A percentile compares a stretch with the other conserved stretches of the same genome.
Evolutionary conservation across 1,140 invertebrate genomes (phyloP).

Genomic region (Caerostris extrusa): DNA sequence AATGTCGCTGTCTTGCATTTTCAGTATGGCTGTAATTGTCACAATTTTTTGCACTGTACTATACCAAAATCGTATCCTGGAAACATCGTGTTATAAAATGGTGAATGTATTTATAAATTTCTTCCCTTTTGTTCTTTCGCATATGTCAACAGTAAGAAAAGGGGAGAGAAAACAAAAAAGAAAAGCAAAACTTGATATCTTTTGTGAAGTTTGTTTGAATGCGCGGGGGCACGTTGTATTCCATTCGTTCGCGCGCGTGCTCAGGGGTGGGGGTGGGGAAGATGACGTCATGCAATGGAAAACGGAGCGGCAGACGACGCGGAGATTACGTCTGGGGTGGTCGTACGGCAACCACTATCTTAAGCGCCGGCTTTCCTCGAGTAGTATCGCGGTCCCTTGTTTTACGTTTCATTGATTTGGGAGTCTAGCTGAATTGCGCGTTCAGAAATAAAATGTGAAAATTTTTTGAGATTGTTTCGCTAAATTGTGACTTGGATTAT

Average conservation of each 20-base stretch:
- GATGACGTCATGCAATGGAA: constrained; percentile 42
- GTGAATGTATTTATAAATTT: background rate
- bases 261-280: background rate
- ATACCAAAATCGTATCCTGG: background rate
- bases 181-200: background rate
- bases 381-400: background rate
- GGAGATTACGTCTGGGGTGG: constrained; percentile 30
- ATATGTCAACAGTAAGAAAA: background rate
- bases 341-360: constrained; percentile 19
- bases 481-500: no score
- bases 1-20: no score
- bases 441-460: no score
- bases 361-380: background rate
- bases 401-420: constrained; percentile 25
- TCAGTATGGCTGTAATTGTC: no score
- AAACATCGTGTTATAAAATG: background rate
- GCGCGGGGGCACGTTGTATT: background rate
- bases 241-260: constrained; percentile 15
- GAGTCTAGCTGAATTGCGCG: background rate
- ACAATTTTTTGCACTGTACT: no score
- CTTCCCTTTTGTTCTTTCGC: background rate
- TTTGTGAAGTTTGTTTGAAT: background rate
- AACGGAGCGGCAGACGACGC: background rate
- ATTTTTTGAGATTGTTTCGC: no score
- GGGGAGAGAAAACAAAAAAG: background rate